phyloP scores from a whole-genome alignment of 2,797 vertebrate genomes.

The Hippopotamyrus pictus region DNA sequence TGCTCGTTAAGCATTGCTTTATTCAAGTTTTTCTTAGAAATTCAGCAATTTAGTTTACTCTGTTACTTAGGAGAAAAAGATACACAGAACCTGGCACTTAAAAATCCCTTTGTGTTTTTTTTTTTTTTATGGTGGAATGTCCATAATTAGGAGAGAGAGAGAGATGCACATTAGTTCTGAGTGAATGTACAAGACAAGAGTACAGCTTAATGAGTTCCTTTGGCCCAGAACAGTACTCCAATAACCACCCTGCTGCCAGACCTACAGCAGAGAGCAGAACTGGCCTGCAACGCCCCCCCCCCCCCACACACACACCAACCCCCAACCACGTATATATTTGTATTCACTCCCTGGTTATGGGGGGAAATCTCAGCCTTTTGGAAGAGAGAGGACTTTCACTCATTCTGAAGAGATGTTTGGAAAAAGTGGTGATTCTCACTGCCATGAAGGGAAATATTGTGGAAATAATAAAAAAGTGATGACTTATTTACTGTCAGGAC shows the following conservation, averaged over 20 bases:
- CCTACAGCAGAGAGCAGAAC: conserved; percentile 21
- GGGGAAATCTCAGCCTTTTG: not conserved
- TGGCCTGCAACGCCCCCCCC: not conserved
- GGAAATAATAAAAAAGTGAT: not conserved
- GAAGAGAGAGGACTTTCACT: not conserved
- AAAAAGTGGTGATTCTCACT: not conserved
- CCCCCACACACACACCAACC: not conserved
- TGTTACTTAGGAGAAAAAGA: not conserved
- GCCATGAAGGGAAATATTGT: not conserved
- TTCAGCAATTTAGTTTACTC: not conserved
- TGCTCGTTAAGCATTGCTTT: not conserved
- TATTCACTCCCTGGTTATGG: conserved; percentile 7
- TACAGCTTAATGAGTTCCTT: conserved; percentile 22
- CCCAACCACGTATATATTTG: not conserved
- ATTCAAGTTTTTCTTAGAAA: not conserved
- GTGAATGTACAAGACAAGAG: conserved; percentile 24
- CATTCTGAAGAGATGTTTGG: not conserved
- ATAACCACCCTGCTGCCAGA: conserved; percentile 12
- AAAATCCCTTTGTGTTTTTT: not conserved
- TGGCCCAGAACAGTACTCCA: conserved; percentile 16
- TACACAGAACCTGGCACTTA: not conserved
- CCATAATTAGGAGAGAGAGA: conserved; percentile 10
- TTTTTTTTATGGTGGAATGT: not conserved
- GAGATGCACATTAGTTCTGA: conserved; percentile 19
- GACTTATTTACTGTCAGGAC: not conserved